Conservation (phyloP, 1,140 invertebrate species). For the Zaprionus lachaisei region DNA sequence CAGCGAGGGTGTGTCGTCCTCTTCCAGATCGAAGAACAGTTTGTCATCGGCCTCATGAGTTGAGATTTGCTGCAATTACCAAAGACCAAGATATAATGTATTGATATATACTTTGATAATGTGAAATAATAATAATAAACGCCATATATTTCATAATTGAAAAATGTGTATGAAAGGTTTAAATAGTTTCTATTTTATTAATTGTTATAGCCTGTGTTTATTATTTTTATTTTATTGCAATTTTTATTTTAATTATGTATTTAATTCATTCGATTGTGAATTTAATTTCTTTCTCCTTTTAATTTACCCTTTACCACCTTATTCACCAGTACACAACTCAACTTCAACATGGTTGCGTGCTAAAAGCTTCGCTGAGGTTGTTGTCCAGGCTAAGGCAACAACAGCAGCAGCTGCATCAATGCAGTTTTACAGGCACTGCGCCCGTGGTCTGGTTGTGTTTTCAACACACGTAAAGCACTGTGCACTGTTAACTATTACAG, state of each 20-base stretch:
- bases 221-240: no score
- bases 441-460: not conserved
- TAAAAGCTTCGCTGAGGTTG: conserved; percentile 22
- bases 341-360: no score
- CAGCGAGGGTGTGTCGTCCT: not conserved
- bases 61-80: conserved; percentile 57
- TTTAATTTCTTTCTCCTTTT: not conserved
- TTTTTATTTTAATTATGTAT: no score
- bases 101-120: not conserved
- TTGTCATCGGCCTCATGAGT: conserved; percentile 56
- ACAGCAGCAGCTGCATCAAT: not conserved
- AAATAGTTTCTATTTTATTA: no score
- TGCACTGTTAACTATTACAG: conserved; percentile 22
- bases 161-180: no score
- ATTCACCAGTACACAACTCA: not conserved
- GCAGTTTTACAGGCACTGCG: conserved; percentile 28
- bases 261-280: not conserved
- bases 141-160: no score
- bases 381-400: conserved; percentile 34
- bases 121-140: no score
- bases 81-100: not conserved
- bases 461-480: not conserved
- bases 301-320: not conserved
- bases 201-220: no score
- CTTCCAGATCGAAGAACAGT: conserved; percentile 41